A percentile compares a stretch with the other conserved stretches of the same genome.
phyloP scores from a whole-genome alignment of 2,888 invertebrate species.

The Platycheirus rosarum region DNA sequence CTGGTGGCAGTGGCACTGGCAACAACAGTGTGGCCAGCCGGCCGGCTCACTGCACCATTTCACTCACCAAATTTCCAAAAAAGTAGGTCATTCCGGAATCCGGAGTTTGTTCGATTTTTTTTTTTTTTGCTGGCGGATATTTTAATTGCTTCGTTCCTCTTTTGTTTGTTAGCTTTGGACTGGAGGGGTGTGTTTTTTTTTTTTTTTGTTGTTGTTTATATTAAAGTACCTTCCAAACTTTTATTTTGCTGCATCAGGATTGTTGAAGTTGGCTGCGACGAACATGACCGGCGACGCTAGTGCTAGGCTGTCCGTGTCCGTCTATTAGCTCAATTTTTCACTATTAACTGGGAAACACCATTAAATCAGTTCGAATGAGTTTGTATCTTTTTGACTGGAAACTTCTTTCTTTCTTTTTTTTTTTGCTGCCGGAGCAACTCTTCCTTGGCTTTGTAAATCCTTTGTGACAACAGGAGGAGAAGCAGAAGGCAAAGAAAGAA shows the following conservation, averaged over 20 bases:
- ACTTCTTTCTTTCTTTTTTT: slow-evolving; percentile 16
- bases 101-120: slow-evolving; percentile 20
- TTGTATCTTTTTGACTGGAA: slow-evolving; percentile 66
- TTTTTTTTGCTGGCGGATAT: slow-evolving; percentile 37
- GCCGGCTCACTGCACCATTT: slow-evolving; percentile 8
- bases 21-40: background rate
- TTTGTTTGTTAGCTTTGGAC: slow-evolving; percentile 27
- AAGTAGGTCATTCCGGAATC: slow-evolving; percentile 63
- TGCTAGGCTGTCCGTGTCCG: background rate
- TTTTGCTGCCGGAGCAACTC: slow-evolving; percentile 12
- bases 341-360: slow-evolving; percentile 66
- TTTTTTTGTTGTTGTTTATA: slow-evolving; percentile 47
- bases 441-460: slow-evolving; percentile 14
- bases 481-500: background rate
- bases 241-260: slow-evolving; percentile 27
- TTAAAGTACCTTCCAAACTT: slow-evolving; percentile 53
- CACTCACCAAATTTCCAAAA: slow-evolving; percentile 52
- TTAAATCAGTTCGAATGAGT: slow-evolving; percentile 72
- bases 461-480: slow-evolving; percentile 1
- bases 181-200: slow-evolving; percentile 12
- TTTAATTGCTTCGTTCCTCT: slow-evolving; percentile 67
- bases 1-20: slow-evolving; percentile 23
- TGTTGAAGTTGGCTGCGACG: background rate
- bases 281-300: background rate
- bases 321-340: slow-evolving; percentile 61